Base-by-base conservation (phyloP, 2,888 invertebrate species). In the Phytoseiulus persimilis region DNA sequence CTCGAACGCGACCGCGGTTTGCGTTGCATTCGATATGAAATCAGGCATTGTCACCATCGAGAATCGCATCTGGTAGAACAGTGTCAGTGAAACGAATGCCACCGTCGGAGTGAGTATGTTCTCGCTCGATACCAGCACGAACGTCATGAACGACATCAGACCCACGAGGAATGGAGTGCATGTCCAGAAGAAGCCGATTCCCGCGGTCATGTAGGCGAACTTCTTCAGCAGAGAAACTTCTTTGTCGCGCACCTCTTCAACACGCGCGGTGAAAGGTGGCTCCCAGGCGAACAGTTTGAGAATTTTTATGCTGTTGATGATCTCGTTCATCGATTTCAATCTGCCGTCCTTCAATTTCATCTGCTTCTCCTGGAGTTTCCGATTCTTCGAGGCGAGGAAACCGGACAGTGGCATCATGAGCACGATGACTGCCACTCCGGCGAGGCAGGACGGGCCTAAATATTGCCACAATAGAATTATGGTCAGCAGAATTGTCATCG, bases 1-100 rank as follows among this genome's bases (percentile, higher is more conserved):
- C 32, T 83, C 87, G 83, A 91, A 90, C 23, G 91, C 87, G 2
- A 91, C 90, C 3, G 90, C 89, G n/a, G 90, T 90, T 90, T 91
- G 96, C 91, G 96, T 94, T 91, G 94, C 93, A 92, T 94, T 95
- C 91, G 95, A 95, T 92, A 95, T 94, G 93, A 96, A 93, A 94
- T 96, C 94, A 89, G 96, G 96, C 92, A 91, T 83, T 0, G 91
- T 32, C 2, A 90, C 83, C 90, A 91, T 89, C 65, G 91, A 90
- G 14, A 89, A 89, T 0, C 91, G 90, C 0, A 91, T 83, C 2
- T 90, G 90, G 90, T 90, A 89, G 83, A 91, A 90, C 32, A 91
- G 39, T 33, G 89, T 90, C 31, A 91, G 90, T 0, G 91, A 91
- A 1, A 91, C 91, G 89, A 91, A 91, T 1, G 91, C 91, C 9